A percentile compares a stretch with the other conserved stretches of the same genome.
Evolutionary conservation across 2,113 vertebrate species (phyloP).

Genomic region (Myodes glareolus): DNA sequence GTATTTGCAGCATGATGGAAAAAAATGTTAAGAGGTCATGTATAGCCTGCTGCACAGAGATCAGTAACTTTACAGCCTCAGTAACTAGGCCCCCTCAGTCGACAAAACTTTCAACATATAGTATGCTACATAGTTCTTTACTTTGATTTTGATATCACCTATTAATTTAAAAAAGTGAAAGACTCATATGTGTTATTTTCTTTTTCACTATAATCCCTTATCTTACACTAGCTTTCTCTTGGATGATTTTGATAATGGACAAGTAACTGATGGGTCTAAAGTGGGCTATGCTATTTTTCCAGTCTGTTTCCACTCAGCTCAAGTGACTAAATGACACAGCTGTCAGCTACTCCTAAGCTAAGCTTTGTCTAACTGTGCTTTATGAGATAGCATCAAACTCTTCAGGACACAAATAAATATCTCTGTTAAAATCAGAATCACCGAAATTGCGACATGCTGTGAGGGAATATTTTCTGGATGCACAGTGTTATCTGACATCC

Average conservation of each 20-base stretch:
- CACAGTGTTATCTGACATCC: background rate
- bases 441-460: background rate
- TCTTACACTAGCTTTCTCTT: background rate
- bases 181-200: background rate
- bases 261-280: background rate
- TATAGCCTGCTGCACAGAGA: background rate
- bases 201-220: background rate
- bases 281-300: background rate
- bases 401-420: background rate
- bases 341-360: background rate
- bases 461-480: background rate
- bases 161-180: background rate
- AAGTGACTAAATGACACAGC: background rate
- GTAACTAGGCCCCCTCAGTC: background rate
- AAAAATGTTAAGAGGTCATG: background rate
- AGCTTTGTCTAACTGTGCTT: background rate
- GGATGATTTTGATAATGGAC: background rate
- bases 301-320: background rate
- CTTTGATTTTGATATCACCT: background rate
- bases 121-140: background rate
- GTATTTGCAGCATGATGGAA: background rate
- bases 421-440: constrained; percentile 18
- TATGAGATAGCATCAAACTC: background rate
- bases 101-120: background rate
- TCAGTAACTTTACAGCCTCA: background rate